These are phyloP conservation scores for Odontophorus gujanensis DNA, from an alignment of 2,113 vertebrate species.

Conservation along the genomic window DNA sequence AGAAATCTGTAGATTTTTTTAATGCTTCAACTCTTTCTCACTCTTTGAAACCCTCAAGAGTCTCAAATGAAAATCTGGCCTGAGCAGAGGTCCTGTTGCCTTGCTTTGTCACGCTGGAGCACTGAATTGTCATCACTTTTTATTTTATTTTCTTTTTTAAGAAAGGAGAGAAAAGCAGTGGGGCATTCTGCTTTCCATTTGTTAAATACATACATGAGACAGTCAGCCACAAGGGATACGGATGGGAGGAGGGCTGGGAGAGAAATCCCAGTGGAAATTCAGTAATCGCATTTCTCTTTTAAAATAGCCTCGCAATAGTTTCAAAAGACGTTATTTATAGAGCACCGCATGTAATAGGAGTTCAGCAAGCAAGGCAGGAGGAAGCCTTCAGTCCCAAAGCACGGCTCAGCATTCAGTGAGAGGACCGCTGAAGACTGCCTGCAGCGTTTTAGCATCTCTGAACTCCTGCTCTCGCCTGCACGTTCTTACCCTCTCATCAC, in stretches of 20 bases:
- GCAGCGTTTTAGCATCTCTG: neutral
- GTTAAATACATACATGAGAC: constrained; percentile 38
- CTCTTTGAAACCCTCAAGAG: constrained; percentile 32
- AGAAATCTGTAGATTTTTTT: neutral
- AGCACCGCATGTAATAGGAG: neutral
- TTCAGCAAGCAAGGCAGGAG: neutral
- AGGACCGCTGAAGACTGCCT: neutral
- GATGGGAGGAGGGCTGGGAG: neutral
- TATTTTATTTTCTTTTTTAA: neutral
- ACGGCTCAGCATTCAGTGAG: neutral
- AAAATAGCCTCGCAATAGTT: constrained; percentile 19
- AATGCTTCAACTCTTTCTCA: neutral
- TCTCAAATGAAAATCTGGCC: neutral
- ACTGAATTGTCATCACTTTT: neutral
- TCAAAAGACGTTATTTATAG: constrained; percentile 54
- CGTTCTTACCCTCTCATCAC: neutral
- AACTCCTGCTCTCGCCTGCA: neutral
- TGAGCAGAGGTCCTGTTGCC: neutral
- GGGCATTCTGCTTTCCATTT: neutral
- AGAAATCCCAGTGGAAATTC: constrained; percentile 35
- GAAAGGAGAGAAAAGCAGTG: neutral
- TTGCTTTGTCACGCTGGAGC: constrained; percentile 3
- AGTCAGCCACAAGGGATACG: neutral
- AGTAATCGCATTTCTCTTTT: constrained; percentile 17
- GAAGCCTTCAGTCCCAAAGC: neutral